phyloP scores from a whole-genome alignment of 2,888 invertebrate species.

The Caenorhabditis wallacei region DNA sequence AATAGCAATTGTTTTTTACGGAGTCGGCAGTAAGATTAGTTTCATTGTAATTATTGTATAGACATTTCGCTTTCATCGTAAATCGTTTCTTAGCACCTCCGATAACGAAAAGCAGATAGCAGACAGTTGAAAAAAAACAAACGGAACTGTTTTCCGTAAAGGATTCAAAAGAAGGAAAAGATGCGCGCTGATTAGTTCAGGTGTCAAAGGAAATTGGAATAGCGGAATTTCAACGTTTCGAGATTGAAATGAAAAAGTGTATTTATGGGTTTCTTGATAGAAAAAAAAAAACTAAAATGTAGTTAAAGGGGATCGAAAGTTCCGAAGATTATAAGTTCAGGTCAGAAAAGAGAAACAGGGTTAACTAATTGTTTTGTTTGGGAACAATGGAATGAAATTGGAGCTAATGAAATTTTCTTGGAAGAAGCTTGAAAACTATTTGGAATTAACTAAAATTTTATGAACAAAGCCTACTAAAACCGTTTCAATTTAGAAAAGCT shows the following conservation, averaged over 20 bases:
- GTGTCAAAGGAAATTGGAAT: conserved; percentile 30
- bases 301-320: conserved; percentile 18
- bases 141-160: conserved; percentile 63
- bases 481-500: too few species aligned
- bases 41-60: conserved; percentile 56
- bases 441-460: too few species aligned
- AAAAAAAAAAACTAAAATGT: conserved; percentile 18
- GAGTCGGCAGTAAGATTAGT: conserved; percentile 28
- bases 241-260: conserved; percentile 2
- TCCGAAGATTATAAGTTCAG: conserved; percentile 17
- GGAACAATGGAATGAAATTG: too few species aligned
- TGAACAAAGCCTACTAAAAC: too few species aligned
- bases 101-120: conserved; percentile 29
- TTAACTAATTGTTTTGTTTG: too few species aligned
- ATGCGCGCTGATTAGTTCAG: conserved; percentile 54
- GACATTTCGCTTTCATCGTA: conserved; percentile 59
- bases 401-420: too few species aligned
- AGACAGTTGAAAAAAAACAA: conserved; percentile 35
- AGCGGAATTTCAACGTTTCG: conserved; percentile 37
- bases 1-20: not conserved
- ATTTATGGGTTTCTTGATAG: conserved; percentile 8
- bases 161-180: conserved; percentile 30
- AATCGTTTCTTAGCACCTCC: conserved; percentile 63
- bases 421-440: too few species aligned
- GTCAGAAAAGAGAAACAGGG: not conserved